These are phyloP conservation scores for Bos indicus DNA, from an alignment of 2,113 vertebrate species.

Conservation along the genomic window DNA sequence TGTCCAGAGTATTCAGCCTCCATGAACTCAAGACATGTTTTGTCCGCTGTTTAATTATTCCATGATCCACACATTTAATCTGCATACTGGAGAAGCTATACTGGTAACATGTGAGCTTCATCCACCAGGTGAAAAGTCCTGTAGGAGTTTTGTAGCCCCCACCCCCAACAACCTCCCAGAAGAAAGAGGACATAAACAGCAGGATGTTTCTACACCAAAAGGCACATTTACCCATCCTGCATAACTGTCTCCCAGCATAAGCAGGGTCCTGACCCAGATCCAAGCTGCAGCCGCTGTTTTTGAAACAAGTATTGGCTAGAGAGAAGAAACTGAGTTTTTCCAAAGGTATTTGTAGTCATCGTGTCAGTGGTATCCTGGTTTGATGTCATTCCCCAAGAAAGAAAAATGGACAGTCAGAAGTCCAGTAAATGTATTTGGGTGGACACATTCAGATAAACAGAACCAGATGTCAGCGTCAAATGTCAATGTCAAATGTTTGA, in stretches of 20 bases:
- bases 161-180: not conserved
- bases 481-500: not conserved
- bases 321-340: not conserved
- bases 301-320: not conserved
- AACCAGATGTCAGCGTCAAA: not conserved
- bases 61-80: not conserved
- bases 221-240: not conserved
- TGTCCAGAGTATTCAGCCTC: not conserved
- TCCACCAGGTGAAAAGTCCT: not conserved
- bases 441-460: not conserved
- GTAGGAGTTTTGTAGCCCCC: not conserved
- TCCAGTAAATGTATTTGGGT: not conserved
- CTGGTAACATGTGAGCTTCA: not conserved
- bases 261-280: not conserved
- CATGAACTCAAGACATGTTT: not conserved
- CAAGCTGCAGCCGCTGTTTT: not conserved
- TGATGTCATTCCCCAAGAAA: not conserved
- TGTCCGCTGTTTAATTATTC: not conserved
- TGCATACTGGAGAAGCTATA: not conserved
- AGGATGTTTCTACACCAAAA: not conserved
- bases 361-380: not conserved
- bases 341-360: not conserved
- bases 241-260: not conserved
- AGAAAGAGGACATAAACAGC: not conserved
- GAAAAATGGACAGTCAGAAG: not conserved